Percentiles rank a stretch among this genome's conserved stretches.
Evolutionary conservation across 1,140 invertebrate species (phyloP).

Genomic region (Drosophila persimilis): DNA sequence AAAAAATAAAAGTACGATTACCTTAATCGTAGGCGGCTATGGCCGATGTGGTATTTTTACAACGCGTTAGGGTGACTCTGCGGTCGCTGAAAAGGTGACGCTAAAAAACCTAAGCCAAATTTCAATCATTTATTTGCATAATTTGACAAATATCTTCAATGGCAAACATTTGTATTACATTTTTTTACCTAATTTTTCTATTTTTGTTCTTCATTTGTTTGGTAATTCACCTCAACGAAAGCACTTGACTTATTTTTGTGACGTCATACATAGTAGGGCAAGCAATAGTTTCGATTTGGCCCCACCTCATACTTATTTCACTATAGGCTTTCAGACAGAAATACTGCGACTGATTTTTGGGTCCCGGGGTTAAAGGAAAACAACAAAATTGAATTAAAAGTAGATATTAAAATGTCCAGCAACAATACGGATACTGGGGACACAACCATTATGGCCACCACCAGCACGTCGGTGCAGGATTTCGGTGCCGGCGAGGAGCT

Average conservation of each 20-base stretch:
- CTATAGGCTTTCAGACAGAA: neutral
- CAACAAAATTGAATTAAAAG: constrained; percentile 76
- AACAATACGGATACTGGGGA: constrained; percentile 81
- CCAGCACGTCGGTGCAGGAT: constrained; percentile 44
- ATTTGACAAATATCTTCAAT: too few relatives aligned
- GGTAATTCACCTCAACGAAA: too few relatives aligned
- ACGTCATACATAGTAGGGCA: too few relatives aligned
- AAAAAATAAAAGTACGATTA: constrained; percentile 18
- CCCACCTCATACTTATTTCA: too few relatives aligned
- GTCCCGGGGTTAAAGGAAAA: constrained; percentile 6
- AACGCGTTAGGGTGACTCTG: constrained; percentile 20
- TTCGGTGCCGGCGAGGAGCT: constrained; percentile 26
- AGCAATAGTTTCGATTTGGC: too few relatives aligned
- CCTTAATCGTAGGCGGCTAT: constrained; percentile 6
- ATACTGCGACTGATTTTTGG: constrained; percentile 19
- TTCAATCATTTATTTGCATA: neutral
- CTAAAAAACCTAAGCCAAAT: neutral
- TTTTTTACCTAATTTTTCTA: too few relatives aligned
- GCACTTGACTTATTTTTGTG: too few relatives aligned
- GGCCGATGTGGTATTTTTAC: neutral
- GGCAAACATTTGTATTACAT: too few relatives aligned
- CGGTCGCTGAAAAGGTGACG: neutral
- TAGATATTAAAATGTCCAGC: constrained; percentile 72
- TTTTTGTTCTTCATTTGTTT: too few relatives aligned
- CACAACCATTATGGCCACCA: constrained; percentile 63